Evolutionary conservation across 2,888 invertebrate genomes (phyloP), one percentile per base, ranked within the genome.

Genomic region (Lasiommata megera): DNA sequence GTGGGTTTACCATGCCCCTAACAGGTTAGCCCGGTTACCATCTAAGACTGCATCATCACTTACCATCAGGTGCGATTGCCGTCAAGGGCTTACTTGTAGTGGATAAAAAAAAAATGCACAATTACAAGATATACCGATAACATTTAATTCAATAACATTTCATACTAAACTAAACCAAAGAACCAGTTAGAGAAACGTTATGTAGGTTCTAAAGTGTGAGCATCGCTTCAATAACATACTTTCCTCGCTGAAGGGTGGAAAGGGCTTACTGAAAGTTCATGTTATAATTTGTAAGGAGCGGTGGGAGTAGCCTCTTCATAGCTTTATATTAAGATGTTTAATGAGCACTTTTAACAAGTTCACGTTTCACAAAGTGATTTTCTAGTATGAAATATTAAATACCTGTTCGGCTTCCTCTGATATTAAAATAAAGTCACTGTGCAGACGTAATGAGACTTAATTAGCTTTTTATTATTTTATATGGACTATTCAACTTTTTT

Each of bases 321-420:
- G 55, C 51, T 56, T 48, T 52, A 46, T 50, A 58, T 58, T 56
- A 60, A 57, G 50, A 53, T 38, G 41, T 44, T 47, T 63, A 61
- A 63, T 63, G 57, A 60, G 50, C 54, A 55, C 55, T 60, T 53
- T 44, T 47, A 50, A 54, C 44, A 55, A 37, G 57, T 54, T 48
- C 52, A 41, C 46, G 18, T 43, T 31, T 43, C 41, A 28, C 46
- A 52, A 40, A 43, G 12, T 17, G 16, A 56, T 9, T 23, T 16
- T 17, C 34, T 44, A 23, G 11, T 43, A 36, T 43, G n/a, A 53
- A 43, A 53, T 53, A 43, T 46, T 44, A 7, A 44, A 28, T 17
- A 29, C 16, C 16, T 46, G 11, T 44, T 14, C 44, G 6, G 28
- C 3, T 29, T 44, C 12, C 11, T 11, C 18, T 18, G 41, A 18